Base-by-base conservation (phyloP, 2,113 vertebrate species). In the Andinoacara biseriatus region DNA sequence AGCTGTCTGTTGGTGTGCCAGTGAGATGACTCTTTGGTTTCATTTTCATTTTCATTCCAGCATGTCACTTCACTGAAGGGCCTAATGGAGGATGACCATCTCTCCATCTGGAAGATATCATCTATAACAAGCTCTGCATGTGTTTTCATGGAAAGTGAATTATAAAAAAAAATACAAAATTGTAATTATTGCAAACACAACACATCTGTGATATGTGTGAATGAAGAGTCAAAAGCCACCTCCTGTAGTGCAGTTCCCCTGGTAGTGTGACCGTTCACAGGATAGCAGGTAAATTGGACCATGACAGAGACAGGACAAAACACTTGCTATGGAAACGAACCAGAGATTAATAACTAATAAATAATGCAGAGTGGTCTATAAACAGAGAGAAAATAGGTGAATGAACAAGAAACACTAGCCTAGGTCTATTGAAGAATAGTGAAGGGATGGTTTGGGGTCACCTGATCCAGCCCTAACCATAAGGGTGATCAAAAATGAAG, bases 11-110 rank as follows among this genome's bases (percentile, higher is more conserved):
- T 65, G 31, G 54, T 5, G 18, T 10, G 90, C 72, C 83, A 26
- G 76, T 4, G 75, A 86, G 80, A 84, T 26, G 5, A 78, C 43
- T 14, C 38, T 78, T 86, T 78, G 81, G 58, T 80, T 84, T 82
- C 83, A 8, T 40, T 79, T 58, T 80, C 74, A 78, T 59, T 78
- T 72, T 10, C 35, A 38, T 10, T 38, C 33, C 33, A 54, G 54
- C 31, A 1, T 43, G 78, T 82, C 87, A 80, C 54, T 89, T 54
- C 9, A 9, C 43, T 58, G 14, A 54, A 88, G 57, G 58, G 52
- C 72, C 58, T 62, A 13, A 80, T 52, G 81, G 78, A 79, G 58
- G 79, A 80, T 62, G 49, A 13, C 22, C 31, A 7, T 31, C 43
- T 35, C 58, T 52, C 58, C 40, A 60, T 49, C 54, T 81, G 61